A percentile compares a stretch with the other conserved stretches of the same genome.
Evolutionary conservation across 2,113 vertebrate genomes (phyloP).

Genomic region (Ascaphus truei): DNA sequence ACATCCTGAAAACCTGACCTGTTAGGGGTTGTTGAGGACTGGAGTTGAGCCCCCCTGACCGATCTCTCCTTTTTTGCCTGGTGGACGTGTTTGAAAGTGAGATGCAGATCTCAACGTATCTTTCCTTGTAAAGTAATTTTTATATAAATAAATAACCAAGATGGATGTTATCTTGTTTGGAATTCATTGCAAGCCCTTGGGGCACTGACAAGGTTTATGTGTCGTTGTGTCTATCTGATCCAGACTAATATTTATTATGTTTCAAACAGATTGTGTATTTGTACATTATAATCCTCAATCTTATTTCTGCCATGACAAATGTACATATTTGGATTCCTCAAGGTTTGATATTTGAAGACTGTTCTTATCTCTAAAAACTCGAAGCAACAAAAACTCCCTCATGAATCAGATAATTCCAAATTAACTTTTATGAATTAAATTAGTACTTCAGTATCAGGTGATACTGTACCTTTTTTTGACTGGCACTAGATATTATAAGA

Average conservation of each 20-base stretch:
- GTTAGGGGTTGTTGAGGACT: too few relatives aligned
- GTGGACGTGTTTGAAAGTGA: background rate
- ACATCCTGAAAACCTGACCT: too few relatives aligned
- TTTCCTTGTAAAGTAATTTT: conserved; percentile 5
- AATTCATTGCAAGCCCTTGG: background rate
- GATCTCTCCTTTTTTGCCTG: background rate
- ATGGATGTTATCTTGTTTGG: conserved; percentile 15
- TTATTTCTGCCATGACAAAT: background rate
- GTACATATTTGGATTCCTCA: background rate
- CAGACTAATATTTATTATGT: conserved; percentile 20
- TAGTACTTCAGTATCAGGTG: too few relatives aligned
- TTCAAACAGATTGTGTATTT: background rate
- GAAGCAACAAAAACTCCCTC: background rate
- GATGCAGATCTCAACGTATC: background rate
- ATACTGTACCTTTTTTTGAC: too few relatives aligned
- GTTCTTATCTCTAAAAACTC: background rate
- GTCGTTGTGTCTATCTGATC: background rate
- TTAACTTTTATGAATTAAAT: too few relatives aligned
- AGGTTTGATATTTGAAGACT: background rate
- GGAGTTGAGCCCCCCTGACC: too few relatives aligned
- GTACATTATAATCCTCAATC: background rate
- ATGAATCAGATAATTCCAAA: background rate
- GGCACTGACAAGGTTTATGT: background rate
- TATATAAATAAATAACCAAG: background rate
- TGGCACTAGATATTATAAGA: too few relatives aligned